Percentiles rank a stretch among this genome's conserved stretches.
phyloP scores from a whole-genome alignment of 2,888 invertebrate genomes.

The Amphipoea lucens region DNA sequence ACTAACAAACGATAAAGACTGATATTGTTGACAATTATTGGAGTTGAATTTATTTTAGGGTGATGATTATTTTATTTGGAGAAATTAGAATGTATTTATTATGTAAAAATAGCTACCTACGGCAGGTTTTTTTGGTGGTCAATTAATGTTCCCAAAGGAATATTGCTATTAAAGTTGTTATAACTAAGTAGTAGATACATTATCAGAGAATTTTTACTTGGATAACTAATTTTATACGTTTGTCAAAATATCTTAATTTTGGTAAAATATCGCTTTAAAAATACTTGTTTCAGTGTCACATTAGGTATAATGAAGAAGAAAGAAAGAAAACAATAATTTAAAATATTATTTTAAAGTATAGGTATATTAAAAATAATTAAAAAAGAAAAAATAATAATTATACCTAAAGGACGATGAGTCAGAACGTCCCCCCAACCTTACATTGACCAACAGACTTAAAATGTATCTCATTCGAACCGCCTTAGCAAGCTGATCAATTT shows the following conservation, averaged over 20 bases:
- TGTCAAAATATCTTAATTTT: no score
- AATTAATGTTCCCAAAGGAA: not conserved
- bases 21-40: conserved; percentile 19
- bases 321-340: no score
- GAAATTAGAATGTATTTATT: not conserved
- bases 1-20: conserved; percentile 58
- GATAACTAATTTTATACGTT: not conserved
- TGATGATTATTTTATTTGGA: conserved; percentile 2
- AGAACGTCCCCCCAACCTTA: no score
- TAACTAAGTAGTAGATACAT: not conserved
- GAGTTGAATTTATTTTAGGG: not conserved
- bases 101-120: not conserved
- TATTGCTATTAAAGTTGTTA: not conserved
- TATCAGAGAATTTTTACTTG: not conserved
- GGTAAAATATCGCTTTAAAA: not conserved
- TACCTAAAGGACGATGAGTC: no score
- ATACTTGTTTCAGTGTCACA: not conserved
- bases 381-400: no score
- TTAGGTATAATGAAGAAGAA: not conserved
- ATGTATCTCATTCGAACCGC: no score
- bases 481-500: no score
- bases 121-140: not conserved
- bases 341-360: no score
- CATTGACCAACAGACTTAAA: no score
- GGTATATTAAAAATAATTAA: no score